Evolutionary conservation across 2,113 vertebrate species (phyloP), one percentile per base, ranked within the genome.

Genomic region (Ranitomeya variabilis): DNA sequence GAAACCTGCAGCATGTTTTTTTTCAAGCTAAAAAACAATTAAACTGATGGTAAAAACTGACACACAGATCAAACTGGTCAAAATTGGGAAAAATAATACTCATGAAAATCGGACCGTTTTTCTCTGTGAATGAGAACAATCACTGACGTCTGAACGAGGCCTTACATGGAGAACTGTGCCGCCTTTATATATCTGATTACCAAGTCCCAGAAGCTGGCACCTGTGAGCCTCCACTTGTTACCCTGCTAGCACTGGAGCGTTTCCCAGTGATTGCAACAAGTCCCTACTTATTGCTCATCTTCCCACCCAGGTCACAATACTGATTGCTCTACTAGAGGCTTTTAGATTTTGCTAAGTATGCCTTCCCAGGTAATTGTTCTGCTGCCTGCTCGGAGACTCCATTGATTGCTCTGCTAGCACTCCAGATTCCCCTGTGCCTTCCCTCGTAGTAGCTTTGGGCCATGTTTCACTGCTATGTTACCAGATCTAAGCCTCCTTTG

Each of bases 351-450:
- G 14, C 37, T 74, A 74, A 18, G 31, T 74, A 16, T 45, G 31
- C 15, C 5, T 45, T 18, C 71, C 14, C 21, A 74, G 71, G 71
- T 74, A 74, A 74, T 74, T 51, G 37, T 45, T 74, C 31, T 45
- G 31, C 71, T 45, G 71, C 7, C 31, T 74, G 71, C 69, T 73
- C 71, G 14, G 31, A 45, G 71, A 15, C 37, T 74, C 71, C 31
- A 74, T 10, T 74, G 71, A 74, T 74, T 74, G 71, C 71, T 51
- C 71, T 74, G 71, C 71, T 74, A 37, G 37, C 37, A 74, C 37
- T 74, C 31, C 71, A 74, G 14, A 18, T 74, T 74, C 71, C 71
- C 31, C 19, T 7, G 37, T 74, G 71, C 31, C 10, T 66, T 45
- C 71, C 71, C 71, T 37, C 15, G 31, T 18, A 8, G 37, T 45